Evolutionary conservation across 2,113 vertebrate genomes (phyloP), one percentile per base, ranked within the genome.

Genomic region (Cheilinus undulatus): DNA sequence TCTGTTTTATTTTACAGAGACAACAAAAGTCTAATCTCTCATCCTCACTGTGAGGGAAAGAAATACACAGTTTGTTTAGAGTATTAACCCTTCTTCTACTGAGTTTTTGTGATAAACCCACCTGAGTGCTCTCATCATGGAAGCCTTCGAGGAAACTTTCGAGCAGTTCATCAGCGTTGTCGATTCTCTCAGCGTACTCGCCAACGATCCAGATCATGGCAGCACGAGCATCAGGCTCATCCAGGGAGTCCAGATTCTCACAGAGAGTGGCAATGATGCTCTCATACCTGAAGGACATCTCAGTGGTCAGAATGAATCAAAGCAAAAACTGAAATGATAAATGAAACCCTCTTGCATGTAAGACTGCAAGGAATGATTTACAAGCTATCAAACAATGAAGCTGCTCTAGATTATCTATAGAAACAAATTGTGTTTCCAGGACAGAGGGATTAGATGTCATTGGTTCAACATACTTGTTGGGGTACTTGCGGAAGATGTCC

Each of bases 191-290:
- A 0, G 98, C 98, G 3, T 99, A 99, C 78, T 99, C 98, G 0
- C 97, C 97, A 71, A 99, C 97, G n/a, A 99, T 99, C 98, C 98
- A 99, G 86, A 99, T 99, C 98, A 99, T 99, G 78, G 98, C 97
- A 22, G 97, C 98, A 14, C 98, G 96, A 12, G 98, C 97, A 2
- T 99, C 98, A 0, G 98, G 98, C 66, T 99, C 98, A 59, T 99
- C 98, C 88, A 99, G 90, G 0, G 97, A 99, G 90, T 99, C 98
- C 20, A 99, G 93, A 80, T 99, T 99, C 89, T 99, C 98, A 26
- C 98, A 99, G 14, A 99, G 91, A 0, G 98, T 99, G 64, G 98
- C 97, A 27, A 99, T 99, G 89, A 99, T 99, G 89, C 98, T 99
- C 86, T 99, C 97, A 22, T 99, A 99, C 89, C 98, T 99, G 80